phyloP scores from a whole-genome alignment of 2,113 vertebrate species.

The Cynocephalus volans region DNA sequence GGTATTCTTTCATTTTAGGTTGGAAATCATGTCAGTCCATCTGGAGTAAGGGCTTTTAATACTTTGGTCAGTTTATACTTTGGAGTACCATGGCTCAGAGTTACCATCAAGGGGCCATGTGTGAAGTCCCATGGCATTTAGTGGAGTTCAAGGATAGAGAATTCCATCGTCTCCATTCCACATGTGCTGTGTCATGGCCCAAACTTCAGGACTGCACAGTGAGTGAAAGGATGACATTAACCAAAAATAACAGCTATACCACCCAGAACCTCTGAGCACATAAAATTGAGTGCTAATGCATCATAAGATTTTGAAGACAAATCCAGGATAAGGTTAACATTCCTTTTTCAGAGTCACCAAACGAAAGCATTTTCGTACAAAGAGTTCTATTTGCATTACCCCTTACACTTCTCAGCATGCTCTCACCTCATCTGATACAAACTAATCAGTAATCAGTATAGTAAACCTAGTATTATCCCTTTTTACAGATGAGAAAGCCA shows the following conservation, averaged over 20 bases:
- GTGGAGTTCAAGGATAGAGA: background rate
- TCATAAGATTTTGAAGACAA: slow-evolving; percentile 46
- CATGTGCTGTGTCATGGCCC: background rate
- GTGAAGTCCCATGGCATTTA: background rate
- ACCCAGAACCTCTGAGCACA: background rate
- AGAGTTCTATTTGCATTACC: slow-evolving; percentile 29
- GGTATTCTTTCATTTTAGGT: background rate
- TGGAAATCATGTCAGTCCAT: background rate
- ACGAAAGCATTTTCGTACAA: slow-evolving; percentile 1
- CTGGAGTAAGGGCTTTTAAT: background rate
- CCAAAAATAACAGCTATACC: slow-evolving; percentile 40
- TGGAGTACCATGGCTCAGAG: background rate
- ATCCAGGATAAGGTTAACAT: slow-evolving; percentile 57
- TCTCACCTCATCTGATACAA: background rate
- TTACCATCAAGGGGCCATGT: background rate
- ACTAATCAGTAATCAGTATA: background rate
- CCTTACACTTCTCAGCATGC: background rate
- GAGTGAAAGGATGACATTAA: background rate
- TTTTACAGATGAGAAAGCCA: background rate
- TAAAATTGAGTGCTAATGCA: background rate
- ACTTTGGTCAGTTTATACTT: background rate
- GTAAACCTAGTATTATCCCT: background rate
- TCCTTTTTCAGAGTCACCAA: slow-evolving; percentile 25
- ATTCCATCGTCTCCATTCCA: slow-evolving; percentile 23
- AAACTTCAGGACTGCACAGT: background rate